Base-by-base conservation (phyloP, 2,113 vertebrate species). In the Neogobius melanostomus region DNA sequence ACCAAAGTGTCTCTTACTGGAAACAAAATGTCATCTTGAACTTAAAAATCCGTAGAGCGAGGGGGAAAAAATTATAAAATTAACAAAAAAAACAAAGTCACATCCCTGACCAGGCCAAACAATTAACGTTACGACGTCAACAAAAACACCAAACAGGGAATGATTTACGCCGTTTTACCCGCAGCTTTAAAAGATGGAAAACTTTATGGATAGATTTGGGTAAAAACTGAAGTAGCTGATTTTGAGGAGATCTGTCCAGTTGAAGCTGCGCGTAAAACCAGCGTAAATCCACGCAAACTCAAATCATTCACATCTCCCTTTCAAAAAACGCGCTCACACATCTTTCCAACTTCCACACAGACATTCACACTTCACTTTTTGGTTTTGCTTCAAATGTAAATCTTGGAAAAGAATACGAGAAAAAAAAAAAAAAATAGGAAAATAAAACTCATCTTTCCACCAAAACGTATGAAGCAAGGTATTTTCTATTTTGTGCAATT, bases 331-430 rank as follows among this genome's bases (percentile, higher is more conserved):
- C 9, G 5, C 49, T 14, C 28, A 45, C 71, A 14, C 21, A n/a
- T 15, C 15, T 17, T 47, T 17, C 42, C 63, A 6, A 17, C 49
- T 3, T 36, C 28, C 28, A 36, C 28, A 2, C 28, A 57, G 15
- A 81, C 75, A 48, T 52, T 17, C 59, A 43, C 68, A 56, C 74
- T 64, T 72, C 71, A 74, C 75, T 86, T 86, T 91, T 91, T 91
- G 89, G 90, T 91, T 92, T 90, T 86, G 86, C 78, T 87, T 91
- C 85, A 85, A 76, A 61, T 82, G 71, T 86, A 79, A 89, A 88
- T 89, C 88, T 82, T 91, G 87, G 91, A 90, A 85, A 74, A 61
- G 76, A 79, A 36, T 36, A 71, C 28, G 0, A 49, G n/a, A 72
- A 56, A 44, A 69, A 71, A 61, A 74, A 56, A 52, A 57, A 73